Evolutionary conservation across 2,888 invertebrate genomes (phyloP), one percentile per base, ranked within the genome.

Genomic region (Xestia c-nigrum): DNA sequence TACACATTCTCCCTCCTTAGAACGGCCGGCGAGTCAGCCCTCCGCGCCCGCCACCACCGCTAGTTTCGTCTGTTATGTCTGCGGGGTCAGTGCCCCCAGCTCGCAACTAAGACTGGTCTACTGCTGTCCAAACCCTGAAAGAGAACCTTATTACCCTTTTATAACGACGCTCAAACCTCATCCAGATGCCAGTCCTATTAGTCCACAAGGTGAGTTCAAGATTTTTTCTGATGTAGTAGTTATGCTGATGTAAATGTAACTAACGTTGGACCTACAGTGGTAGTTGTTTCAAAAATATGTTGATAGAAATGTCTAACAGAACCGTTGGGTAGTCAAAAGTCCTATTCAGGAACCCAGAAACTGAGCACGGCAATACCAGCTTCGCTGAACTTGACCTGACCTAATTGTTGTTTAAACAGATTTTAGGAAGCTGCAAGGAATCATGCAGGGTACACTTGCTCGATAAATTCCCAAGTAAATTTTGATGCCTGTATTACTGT

Each of bases 91-190:
- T 92, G 98, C 98, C 91, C 98, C 98, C 78, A 98, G 98, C 79
- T 98, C 98, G 86, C 98, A 98, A 93, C 97, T 98, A 91, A 97
- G 98, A 83, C 97, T 98, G 89, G 97, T 99, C 77, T 99, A 98
- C 94, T 98, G 98, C 95, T 98, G 98, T 92, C 97, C 98, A 72
- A 98, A 98, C 95, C 98, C 98, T 0, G 98, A 98, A 92, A 97
- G 98, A 78, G 99, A 99, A 94, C 98, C 99, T 72, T 99, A 98
- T 94, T 99, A 98, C 96, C 99, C 99, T 21, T 99, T 99, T 94
- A 98, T 99, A 80, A 98, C 98, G 91, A 97, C 97, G 89, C 96
- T 99, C 90, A 98, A 98, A 94, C 97, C 98, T 78, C 98, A 98
- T 85, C 97, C 98, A 72, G 99, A 99, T 90, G 98, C 99, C 90